A percentile compares a stretch with the other conserved stretches of the same genome.
Conservation (phyloP, 1,140 invertebrate species). For the Caenorhabditis briggsae region DNA sequence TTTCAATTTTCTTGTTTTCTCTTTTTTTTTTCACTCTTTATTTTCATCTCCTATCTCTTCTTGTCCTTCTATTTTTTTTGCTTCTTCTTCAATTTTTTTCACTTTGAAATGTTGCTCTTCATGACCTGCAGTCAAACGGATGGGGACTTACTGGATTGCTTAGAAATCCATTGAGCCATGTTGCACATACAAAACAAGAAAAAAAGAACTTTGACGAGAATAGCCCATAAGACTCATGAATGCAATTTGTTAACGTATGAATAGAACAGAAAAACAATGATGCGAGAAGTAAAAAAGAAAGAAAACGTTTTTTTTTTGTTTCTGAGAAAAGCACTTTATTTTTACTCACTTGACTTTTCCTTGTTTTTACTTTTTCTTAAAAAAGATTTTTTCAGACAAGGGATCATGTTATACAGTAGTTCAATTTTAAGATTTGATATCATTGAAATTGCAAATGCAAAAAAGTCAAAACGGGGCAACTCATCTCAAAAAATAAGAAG, state of each 20-base stretch:
- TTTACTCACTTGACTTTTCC: not conserved
- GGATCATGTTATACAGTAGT: no score
- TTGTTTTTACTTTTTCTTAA: not conserved
- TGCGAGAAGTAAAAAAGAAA: not conserved
- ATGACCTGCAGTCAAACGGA: slow-evolving; percentile 31
- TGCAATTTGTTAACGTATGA: slow-evolving; percentile 55
- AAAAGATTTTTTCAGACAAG: no score
- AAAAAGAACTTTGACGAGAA: slow-evolving; percentile 43
- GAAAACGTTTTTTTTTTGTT: not conserved
- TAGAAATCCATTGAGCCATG: slow-evolving; percentile 37
- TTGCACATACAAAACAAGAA: slow-evolving; percentile 43
- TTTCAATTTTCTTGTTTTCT: slow-evolving; percentile 11
- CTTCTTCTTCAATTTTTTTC: slow-evolving; percentile 45
- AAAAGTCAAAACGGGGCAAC: slow-evolving; percentile 2
- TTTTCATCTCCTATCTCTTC: not conserved
- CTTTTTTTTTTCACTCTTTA: not conserved
- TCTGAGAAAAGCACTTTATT: slow-evolving; percentile 5
- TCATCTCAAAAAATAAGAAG: not conserved
- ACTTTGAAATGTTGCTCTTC: slow-evolving; percentile 46
- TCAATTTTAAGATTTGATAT: no score
- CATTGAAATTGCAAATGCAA: not conserved
- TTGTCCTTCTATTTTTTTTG: not conserved
- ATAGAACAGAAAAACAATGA: slow-evolving; percentile 28
- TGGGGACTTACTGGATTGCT: not conserved
- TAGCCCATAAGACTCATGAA: slow-evolving; percentile 23